Evolutionary conservation across 2,797 vertebrate species (phyloP), one percentile per base, ranked within the genome.

Genomic region (Ispidina lecontei): DNA sequence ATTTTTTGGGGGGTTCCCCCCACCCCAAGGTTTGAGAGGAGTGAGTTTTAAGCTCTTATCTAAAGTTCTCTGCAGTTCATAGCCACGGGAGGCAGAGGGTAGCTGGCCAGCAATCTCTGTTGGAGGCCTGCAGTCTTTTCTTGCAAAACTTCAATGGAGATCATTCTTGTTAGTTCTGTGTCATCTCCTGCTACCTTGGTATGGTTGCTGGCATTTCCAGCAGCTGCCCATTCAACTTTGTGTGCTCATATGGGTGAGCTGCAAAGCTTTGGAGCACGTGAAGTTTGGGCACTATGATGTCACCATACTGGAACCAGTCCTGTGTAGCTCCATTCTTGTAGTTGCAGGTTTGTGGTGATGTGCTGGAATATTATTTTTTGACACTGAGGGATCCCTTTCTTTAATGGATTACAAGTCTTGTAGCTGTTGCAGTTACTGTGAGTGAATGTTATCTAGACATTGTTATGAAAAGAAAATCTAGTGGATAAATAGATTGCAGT

Each of bases 221-320:
- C 4, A 35, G 31, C 70, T 55, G 65, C 35, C 29, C 31, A 2
- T 33, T 5, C 1, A 15, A 14, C 54, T 70, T 39, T 9, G 25
- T 6, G 52, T 7, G 0, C 46, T 79, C 5, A 0, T 1, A 0
- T 0, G 39, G n/a, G 2, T 54, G n/a, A 56, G 54, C 15, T 37
- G 69, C 46, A 62, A 16, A 71, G 76, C 37, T 76, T 35, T 44
- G 54, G 56, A 37, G 22, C 56, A 3, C 2, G 0, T 22, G 60
- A 28, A 23, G 4, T 65, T 60, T 10, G 35, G 71, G 37, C 12
- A 29, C 1, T 2, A 0, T 3, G 33, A 20, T 84, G 43, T 9
- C 28, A 23, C 19, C 5, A 14, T 14, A 0, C 31, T 73, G 71
- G 12, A 44, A 12, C 12, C 6, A 28, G 3, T 39, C 44, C 35